These are phyloP conservation scores for Haliclona indistincta DNA, from an alignment of 37 sponge, comb jelly and placozoan genomes.

Conservation along the genomic window DNA sequence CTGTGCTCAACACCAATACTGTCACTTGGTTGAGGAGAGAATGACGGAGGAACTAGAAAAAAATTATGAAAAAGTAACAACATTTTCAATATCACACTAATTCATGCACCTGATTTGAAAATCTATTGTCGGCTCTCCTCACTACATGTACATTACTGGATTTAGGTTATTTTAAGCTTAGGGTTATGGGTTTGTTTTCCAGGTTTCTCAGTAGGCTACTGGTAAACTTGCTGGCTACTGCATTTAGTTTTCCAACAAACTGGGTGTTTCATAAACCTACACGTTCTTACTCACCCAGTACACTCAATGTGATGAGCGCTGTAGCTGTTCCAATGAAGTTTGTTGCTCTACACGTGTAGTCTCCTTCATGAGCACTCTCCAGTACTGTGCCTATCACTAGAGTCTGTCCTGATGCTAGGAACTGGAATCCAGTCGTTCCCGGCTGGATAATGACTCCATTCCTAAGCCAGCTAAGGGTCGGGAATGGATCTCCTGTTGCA, in stretches of 20 bases:
- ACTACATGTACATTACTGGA: too few species aligned
- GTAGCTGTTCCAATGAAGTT: constrained; percentile 34
- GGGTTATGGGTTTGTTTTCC: too few species aligned
- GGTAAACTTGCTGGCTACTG: too few species aligned
- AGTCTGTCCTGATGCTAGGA: background rate
- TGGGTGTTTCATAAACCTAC: background rate
- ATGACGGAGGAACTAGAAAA: constrained; percentile 43
- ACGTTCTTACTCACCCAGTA: constrained; percentile 22
- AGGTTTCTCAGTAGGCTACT: too few species aligned
- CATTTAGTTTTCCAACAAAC: too few species aligned
- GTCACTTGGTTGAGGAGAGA: constrained; percentile 14
- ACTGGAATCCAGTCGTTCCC: background rate
- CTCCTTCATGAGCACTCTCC: constrained; percentile 13
- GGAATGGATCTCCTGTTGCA: constrained; percentile 62
- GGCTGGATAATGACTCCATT: background rate
- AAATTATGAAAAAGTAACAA: background rate
- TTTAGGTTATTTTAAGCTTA: too few species aligned
- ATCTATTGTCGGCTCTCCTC: too few species aligned
- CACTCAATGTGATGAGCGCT: constrained; percentile 4
- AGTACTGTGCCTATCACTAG: constrained; percentile 5
- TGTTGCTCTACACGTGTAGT: constrained; percentile 45
- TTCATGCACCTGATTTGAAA: background rate
- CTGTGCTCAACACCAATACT: constrained; percentile 15
- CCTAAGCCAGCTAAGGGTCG: constrained; percentile 34
- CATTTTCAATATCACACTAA: background rate